Conservation (phyloP, 2,797 vertebrate genomes). For the Ficedula albicollis region DNA sequence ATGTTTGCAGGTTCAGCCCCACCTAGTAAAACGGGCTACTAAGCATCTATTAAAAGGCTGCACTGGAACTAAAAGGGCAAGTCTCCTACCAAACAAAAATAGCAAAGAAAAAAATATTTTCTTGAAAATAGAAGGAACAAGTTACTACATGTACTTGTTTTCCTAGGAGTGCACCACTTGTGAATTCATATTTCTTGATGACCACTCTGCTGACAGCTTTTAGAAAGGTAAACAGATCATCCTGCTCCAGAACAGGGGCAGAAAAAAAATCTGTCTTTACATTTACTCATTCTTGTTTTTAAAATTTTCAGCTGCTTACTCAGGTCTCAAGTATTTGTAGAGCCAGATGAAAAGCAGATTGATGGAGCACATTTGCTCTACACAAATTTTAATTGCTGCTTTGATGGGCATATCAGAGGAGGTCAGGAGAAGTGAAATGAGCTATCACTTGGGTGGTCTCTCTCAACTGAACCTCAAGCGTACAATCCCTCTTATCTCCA, state of each 20-base stretch:
- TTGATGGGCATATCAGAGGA: conserved; percentile 53
- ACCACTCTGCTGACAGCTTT: conserved; percentile 63
- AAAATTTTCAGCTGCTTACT: conserved; percentile 61
- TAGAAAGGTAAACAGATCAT: conserved; percentile 67
- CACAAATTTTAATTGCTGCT: conserved; percentile 38
- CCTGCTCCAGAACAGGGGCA: conserved; percentile 16
- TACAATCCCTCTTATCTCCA: conserved; percentile 59
- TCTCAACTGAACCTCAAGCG: conserved; percentile 19
- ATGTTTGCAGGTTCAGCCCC: neutral
- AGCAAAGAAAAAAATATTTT: neutral
- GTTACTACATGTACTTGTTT: conserved; percentile 19
- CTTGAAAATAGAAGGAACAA: neutral
- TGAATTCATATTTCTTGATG: conserved; percentile 61
- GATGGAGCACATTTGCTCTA: conserved; percentile 47
- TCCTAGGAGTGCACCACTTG: conserved; percentile 25
- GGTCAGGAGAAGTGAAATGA: conserved; percentile 58
- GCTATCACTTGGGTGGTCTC: conserved; percentile 68
- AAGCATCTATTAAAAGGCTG: neutral
- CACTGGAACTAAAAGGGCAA: conserved; percentile 5
- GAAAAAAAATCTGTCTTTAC: conserved; percentile 7
- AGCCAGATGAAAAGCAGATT: conserved; percentile 64
- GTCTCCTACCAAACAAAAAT: conserved; percentile 19
- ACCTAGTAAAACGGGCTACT: neutral
- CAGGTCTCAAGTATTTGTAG: conserved; percentile 59
- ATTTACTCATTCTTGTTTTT: conserved; percentile 65